Base-by-base conservation (phyloP, 2,888 invertebrate genomes). In the Cephus runcator region DNA sequence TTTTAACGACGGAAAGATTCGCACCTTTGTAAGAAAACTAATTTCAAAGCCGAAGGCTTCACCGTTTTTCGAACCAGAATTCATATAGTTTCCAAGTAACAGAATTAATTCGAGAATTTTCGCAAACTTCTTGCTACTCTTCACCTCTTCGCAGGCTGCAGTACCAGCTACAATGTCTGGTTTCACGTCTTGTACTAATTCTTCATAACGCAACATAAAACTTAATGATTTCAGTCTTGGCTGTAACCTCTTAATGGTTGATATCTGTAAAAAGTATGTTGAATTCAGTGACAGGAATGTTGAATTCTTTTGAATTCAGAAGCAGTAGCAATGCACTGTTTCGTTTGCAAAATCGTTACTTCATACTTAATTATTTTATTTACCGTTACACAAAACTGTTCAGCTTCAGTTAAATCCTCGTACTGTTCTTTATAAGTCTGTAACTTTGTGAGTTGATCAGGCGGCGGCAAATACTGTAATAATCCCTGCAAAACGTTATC, bases 1-100 rank as follows among this genome's bases (percentile, higher is more conserved):
- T 33, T 31, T 31, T 11, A 34, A 71, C 0, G 23, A 56, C 2
- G 9, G 4, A 1, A 31, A 23, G 4, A 71, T 34, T 6, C 71
- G 31, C 71, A 97, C 97, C 94, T 99, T 99, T 0, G 98, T 96
- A 12, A 99, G 93, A 90, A 97, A 99, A 89, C 96, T 98, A 86
- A 99, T 97, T 92, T 99, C 99, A 91, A 99, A 99, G 1, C 98
- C 99, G 87, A 97, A 96, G 0, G 98, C 98, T 83, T 97, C 97
- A 1, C 97, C 98, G 89, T 98, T 98, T 87, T 96, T 96, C 11
- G 98, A 97, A 0, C 98, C 98, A 0, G 97, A 95, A 92, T 99
- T 99, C 97, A 99, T 97, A 88, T 97, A 98, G 92, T 99, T 99
- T 4, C 99, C 99, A 34, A 99, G 93, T 15, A 98, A 92, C 0